These are phyloP conservation scores for Ommatoiulus sabulosus DNA, from an alignment of 2,888 invertebrate species.

Conservation along the genomic window DNA sequence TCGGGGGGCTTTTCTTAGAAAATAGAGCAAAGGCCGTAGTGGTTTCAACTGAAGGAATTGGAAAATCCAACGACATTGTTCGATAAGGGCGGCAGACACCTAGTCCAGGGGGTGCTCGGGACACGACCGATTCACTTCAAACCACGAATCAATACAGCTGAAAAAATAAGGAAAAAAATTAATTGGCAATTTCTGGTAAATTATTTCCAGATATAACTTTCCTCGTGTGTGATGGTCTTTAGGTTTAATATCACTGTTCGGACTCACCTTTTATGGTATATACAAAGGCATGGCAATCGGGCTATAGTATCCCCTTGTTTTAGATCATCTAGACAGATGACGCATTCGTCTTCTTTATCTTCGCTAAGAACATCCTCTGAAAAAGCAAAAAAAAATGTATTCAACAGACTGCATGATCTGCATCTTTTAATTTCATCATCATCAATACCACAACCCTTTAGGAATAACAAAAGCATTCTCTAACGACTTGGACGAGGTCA, in stretches of 20 bases:
- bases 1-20: constrained; percentile 34
- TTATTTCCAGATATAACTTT: too few species aligned
- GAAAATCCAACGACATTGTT: constrained; percentile 10
- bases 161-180: constrained; percentile 65
- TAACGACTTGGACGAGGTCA: neutral
- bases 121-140: constrained; percentile 98
- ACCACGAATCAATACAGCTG: constrained; percentile 99
- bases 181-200: too few species aligned
- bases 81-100: neutral
- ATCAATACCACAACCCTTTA: neutral
- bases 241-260: too few species aligned
- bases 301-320: constrained; percentile 96
- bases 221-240: too few species aligned
- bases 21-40: constrained; percentile 55
- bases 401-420: neutral
- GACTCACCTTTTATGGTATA: constrained; percentile 96
- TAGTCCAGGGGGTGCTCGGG: constrained; percentile 98
- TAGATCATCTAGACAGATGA: constrained; percentile 98
- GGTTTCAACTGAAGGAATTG: constrained; percentile 47
- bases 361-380: constrained; percentile 95
- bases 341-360: constrained; percentile 94
- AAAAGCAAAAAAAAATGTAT: neutral
- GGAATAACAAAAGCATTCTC: neutral
- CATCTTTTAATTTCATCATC: too few species aligned
- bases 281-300: constrained; percentile 98